Conservation (phyloP, 1,140 invertebrate species). For the Lysiphlebus fabarum region DNA sequence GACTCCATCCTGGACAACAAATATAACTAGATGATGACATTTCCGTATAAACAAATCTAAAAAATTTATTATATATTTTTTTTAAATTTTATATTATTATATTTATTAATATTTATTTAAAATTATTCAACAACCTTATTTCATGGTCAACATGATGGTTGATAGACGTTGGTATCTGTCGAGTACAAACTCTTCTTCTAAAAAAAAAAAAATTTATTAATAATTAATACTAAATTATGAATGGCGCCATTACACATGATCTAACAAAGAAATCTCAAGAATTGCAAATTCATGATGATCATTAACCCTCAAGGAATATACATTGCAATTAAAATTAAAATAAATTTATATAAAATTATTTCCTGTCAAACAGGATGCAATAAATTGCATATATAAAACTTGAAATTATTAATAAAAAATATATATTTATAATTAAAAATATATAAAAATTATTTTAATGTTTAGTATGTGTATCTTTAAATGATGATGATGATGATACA, state of each 20-base stretch:
- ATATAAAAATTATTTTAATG: too few relatives aligned
- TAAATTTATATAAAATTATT: background rate
- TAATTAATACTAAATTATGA: too few relatives aligned
- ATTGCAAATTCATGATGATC: too few relatives aligned
- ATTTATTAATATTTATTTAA: background rate
- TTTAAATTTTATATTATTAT: background rate
- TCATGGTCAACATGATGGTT: conserved; percentile 35
- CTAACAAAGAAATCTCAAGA: too few relatives aligned
- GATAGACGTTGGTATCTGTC: conserved; percentile 27
- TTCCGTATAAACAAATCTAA: conserved; percentile 44
- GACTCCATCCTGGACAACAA: conserved; percentile 65
- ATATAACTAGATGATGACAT: conserved; percentile 38
- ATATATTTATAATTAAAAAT: too few relatives aligned
- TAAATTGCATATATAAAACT: background rate
- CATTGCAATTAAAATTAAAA: too few relatives aligned
- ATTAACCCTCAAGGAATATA: too few relatives aligned
- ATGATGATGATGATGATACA: too few relatives aligned
- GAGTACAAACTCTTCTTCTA: conserved; percentile 44
- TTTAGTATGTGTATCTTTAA: too few relatives aligned
- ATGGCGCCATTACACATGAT: too few relatives aligned
- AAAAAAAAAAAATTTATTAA: conserved; percentile 22
- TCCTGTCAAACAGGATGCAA: background rate
- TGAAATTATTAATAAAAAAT: background rate
- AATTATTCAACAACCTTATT: conserved; percentile 39
- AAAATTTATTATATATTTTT: conserved; percentile 12